These are phyloP conservation scores for Centroberyx gerrardi DNA, from an alignment of 2,797 vertebrate genomes.

Conservation along the genomic window DNA sequence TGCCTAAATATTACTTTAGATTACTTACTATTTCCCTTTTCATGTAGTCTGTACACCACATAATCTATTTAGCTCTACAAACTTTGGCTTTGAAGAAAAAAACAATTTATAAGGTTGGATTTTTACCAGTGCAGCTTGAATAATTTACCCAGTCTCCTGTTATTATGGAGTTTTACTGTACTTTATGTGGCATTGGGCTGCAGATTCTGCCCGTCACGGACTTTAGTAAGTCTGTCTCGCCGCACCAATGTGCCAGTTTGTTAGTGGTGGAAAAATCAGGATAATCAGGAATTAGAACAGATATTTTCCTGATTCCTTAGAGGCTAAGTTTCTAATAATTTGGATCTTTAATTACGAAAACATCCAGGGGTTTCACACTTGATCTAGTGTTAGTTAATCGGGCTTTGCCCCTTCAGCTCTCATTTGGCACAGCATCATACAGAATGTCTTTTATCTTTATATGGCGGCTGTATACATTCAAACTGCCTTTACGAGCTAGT, in stretches of 20 bases:
- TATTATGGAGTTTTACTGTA: constrained; percentile 30
- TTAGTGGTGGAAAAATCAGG: constrained; percentile 6
- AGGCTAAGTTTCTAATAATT: constrained; percentile 7
- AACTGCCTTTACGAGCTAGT: constrained; percentile 66
- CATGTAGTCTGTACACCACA: constrained; percentile 22
- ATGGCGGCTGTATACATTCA: constrained; percentile 54
- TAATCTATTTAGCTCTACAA: constrained; percentile 53
- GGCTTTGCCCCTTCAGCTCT: constrained; percentile 39
- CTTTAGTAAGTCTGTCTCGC: not conserved
- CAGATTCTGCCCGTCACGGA: constrained; percentile 7
- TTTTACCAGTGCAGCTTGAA: constrained; percentile 20
- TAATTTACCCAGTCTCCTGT: constrained; percentile 39
- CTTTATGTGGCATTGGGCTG: constrained; percentile 21
- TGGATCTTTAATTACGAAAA: constrained; percentile 58
- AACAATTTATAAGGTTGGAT: constrained; percentile 15
- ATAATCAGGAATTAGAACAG: no score
- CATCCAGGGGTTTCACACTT: constrained; percentile 55
- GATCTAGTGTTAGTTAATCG: constrained; percentile 60
- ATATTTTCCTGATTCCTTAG: constrained; percentile 12
- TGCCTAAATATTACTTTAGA: constrained; percentile 54
- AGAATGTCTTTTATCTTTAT: constrained; percentile 71
- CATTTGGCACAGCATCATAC: constrained; percentile 70
- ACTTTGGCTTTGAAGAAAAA: constrained; percentile 32
- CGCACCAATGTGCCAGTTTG: constrained; percentile 10
- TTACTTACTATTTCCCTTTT: constrained; percentile 52